Conservation (phyloP, 2,797 vertebrate species). For the Sebastes trivittatus region DNA sequence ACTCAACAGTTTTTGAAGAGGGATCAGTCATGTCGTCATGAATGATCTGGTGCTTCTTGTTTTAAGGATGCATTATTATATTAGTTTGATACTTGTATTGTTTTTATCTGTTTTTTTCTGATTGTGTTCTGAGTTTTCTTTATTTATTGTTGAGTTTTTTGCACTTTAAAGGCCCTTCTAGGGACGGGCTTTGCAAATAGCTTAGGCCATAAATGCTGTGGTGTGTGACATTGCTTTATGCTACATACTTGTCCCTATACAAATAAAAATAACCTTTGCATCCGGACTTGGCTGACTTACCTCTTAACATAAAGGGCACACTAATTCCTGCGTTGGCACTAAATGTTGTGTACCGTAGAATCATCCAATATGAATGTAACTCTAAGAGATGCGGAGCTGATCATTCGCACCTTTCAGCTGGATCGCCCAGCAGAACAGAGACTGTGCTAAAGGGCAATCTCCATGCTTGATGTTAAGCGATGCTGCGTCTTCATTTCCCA, state of each 20-base stretch:
- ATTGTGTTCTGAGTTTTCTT: neutral
- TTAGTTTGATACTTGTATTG: neutral
- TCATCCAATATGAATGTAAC: neutral
- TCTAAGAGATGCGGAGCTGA: neutral
- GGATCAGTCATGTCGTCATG: neutral
- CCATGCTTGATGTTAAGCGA: slow-evolving; percentile 2
- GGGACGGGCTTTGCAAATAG: neutral
- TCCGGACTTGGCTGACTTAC: neutral
- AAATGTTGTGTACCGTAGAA: neutral
- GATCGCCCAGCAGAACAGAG: slow-evolving; percentile 7
- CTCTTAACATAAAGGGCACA: neutral
- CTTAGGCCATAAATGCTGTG: neutral
- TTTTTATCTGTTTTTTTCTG: neutral
- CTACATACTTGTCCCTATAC: neutral
- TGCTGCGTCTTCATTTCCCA: neutral
- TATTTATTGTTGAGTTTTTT: neutral
- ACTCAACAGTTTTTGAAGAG: neutral
- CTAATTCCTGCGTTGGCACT: neutral
- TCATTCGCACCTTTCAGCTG: slow-evolving; percentile 12
- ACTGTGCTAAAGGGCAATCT: slow-evolving; percentile 6
- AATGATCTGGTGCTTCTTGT: neutral
- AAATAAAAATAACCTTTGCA: neutral
- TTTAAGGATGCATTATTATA: no score
- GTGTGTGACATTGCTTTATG: neutral
- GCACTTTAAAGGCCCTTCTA: neutral